Conservation (phyloP, 2,888 invertebrate genomes). For the Hermodice carunculata region DNA sequence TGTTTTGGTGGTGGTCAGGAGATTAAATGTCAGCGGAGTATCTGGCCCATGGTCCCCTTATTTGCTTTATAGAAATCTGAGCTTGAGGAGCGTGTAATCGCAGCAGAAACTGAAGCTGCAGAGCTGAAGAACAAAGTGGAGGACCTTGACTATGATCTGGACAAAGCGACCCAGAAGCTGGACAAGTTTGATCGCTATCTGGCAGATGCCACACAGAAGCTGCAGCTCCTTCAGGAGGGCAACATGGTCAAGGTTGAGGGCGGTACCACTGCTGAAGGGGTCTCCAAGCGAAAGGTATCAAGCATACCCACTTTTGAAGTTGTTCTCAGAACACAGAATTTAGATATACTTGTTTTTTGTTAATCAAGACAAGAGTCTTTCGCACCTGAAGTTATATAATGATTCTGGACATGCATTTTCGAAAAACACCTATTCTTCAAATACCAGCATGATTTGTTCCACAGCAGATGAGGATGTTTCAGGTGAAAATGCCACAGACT, state of each 20-base stretch:
- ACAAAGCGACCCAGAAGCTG: conserved; percentile 77
- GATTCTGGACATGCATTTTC: no score
- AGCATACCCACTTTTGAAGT: not conserved
- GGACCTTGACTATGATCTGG: conserved; percentile 82
- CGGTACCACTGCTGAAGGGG: conserved; percentile 63
- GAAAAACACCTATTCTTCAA: no score
- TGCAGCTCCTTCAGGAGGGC: conserved; percentile 70
- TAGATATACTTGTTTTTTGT: no score
- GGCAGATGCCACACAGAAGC: conserved; percentile 91
- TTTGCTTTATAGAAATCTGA: conserved; percentile 78
- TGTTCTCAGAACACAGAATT: no score
- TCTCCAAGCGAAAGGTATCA: conserved; percentile 63
- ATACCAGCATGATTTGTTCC: no score
- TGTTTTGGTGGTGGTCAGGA: no score
- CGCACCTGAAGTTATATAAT: no score
- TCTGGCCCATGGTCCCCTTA: conserved; percentile 29
- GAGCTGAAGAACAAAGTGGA: conserved; percentile 96
- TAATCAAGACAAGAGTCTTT: no score
- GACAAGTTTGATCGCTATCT: conserved; percentile 93
- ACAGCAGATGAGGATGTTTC: no score
- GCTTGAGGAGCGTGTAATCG: conserved; percentile 78
- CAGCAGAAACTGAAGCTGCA: conserved; percentile 93
- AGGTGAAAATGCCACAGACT: no score
- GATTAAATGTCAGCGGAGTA: no score
- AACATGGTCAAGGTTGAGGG: conserved; percentile 58